Base-by-base conservation (phyloP, 2,113 vertebrate genomes). In the Anser cygnoides region DNA sequence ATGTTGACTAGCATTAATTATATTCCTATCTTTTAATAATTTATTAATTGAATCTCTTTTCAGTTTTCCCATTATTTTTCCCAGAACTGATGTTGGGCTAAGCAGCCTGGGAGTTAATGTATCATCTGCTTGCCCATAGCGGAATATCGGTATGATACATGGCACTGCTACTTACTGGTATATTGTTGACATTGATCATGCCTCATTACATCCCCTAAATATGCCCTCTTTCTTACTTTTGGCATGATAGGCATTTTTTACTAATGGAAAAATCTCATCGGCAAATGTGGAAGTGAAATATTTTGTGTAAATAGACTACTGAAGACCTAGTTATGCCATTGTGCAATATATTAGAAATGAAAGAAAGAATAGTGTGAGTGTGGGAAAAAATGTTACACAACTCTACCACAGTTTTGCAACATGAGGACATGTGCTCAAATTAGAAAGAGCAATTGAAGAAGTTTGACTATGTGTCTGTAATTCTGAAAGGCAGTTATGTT, bases 1-100 rank as follows among this genome's bases (percentile, higher is more conserved):
- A 6, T 96, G 90, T 96, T 96, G 96, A 93, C 93, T 87, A 93
- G 62, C 66, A 84, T 94, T 96, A 96, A 95, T 96, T 93, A 95
- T 90, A 95, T 95, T 96, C 80, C 35, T 84, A 61, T 31, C 31
- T 52, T 87, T 96, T 96, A 96, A 96, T 97, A 93, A 96, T 96
- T 96, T 87, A 96, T 95, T 96, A 96, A 97, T 95, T 97, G 58
- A 92, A 90, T 94, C 16, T 67, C 57, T 81, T 90, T 77, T 86
- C 76, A 84, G 65, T 71, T 87, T 97, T 94, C 50, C 16, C 52
- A 89, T 96, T 84, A 93, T 94, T 95, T 93, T 81, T 78, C 28
- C 49, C 0, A 28, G 73, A 55, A 65, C 70, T 81, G 43, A 77
- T 39, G 18, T 54, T 65, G 43, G 13, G 46, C 52, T 75, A 62